Base-by-base conservation (phyloP, 2,888 invertebrate species). In the Heliothis peltigera region DNA sequence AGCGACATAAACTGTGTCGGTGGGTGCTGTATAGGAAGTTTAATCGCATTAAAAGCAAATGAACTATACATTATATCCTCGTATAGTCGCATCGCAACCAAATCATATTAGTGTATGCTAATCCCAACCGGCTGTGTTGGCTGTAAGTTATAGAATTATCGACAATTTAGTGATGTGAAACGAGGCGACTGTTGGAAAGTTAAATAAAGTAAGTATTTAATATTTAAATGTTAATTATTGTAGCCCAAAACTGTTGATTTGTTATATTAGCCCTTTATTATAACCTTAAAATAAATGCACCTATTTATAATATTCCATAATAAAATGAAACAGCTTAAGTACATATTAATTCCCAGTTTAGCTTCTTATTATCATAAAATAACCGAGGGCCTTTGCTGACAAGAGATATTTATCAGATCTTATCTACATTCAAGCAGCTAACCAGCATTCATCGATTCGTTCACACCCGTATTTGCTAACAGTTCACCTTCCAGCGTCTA, bases 41-140 rank as follows among this genome's bases (percentile, higher is more conserved):
- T 82, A 81, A 83, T 83, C 81, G 81, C 70, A 80, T 79, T 78
- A 80, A 76, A 72, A 22, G 64, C 57, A 48, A 68, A 78, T 77
- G 47, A 73, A 76, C 58, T 68, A 76, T 71, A 61, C 60, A 51
- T 78, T 73, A 71, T 69, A 71, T 72, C 68, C 65, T 64, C 62
- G 58, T 59, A 63, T 52, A 69, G 35, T 12, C 49, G 21, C 64
- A 62, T 72, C 68, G 68, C 68, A 75, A 80, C 75, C 65, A 76
- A 81, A 80, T 80, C 81, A 82, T 80, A 83, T 84, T 75, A 76
- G 69, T 75, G 65, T 80, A 84, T 84, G 83, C 69, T 77, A 83
- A 84, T 84, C 15, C 48, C 57, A 66, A 79, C 80, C 67, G 63
- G 78, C 43, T 35, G 44, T 63, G 54, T 56, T 59, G 49, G 18